Base-by-base conservation (phyloP, 2,888 invertebrate genomes). In the Chloromyia formosa region DNA sequence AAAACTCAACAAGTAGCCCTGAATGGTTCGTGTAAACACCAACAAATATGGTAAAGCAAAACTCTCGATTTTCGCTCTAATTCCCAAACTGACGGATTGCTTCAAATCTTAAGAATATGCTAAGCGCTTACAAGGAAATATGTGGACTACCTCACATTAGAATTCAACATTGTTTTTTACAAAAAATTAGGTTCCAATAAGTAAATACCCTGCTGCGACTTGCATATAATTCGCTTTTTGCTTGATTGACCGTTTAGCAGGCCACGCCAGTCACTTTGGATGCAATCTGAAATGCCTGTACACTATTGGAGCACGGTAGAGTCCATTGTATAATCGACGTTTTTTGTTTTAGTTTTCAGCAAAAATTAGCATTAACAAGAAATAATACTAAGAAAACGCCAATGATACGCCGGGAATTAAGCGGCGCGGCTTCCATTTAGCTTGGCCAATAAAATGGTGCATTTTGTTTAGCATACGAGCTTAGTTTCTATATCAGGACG, bases 391-490 rank as follows among this genome's bases (percentile, higher is more conserved):
- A 60, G 49, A 49, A 56, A 60, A 60, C 23, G 60, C 27, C 12
- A 23, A 2, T 60, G 60, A 60, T 60, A 35, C 27, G 23, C n/a
- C 20, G 60, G 9, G 60, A 60, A 60, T 60, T 23, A 60, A 60
- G 60, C 60, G 22, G 60, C 20, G 20, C 20, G 18, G 23, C 60
- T 60, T 60, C 60, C 23, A 60, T 9, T 23, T 35, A 35, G n/a
- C 58, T 58, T 58, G 58, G n/a, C 60, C 60, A 62, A 62, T 62
- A 16, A 62, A 62, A 14, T 40, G 27, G 40, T 40, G 62, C 62
- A 62, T 9, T 62, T 62, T 40, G 16, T 62, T 62, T 62, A 16
- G 12, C 62, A 62, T 62, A n/a, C 62, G 16, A 14, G 5, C 62
- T 14, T 62, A 9, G 62, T 18, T 49, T 12, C 49, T 49, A 12